These are phyloP conservation scores for Cassiopea xamachana DNA, from an alignment of 30 jellyfish, hydroid and myxozoan species.

Conservation along the genomic window DNA sequence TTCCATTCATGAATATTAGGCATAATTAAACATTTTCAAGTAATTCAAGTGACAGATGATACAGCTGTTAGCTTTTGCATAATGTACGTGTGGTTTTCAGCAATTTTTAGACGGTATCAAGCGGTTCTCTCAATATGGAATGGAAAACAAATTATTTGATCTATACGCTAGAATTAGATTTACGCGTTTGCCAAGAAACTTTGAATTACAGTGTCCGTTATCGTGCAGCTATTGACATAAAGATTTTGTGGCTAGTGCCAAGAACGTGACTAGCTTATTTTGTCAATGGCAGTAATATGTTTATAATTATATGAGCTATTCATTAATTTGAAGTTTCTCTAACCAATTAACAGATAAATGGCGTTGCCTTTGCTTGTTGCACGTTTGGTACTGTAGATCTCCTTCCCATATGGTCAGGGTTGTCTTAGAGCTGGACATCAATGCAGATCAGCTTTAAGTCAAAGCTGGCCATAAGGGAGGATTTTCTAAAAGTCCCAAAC, in stretches of 20 bases:
- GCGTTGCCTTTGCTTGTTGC: no score
- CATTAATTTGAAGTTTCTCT: neutral
- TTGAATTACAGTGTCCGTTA: neutral
- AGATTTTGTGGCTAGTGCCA: neutral
- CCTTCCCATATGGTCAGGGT: no score
- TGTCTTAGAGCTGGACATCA: no score
- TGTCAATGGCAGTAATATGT: neutral
- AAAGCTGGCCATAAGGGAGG: no score
- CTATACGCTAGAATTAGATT: neutral
- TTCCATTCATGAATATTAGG: no score
- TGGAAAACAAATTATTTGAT: neutral
- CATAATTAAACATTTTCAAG: no score
- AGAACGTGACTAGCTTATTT: neutral
- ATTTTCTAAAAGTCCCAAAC: no score
- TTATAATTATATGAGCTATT: neutral
- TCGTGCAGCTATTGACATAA: neutral
- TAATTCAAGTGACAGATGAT: neutral
- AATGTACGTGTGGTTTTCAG: neutral
- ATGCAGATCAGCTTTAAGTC: no score
- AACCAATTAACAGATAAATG: neutral
- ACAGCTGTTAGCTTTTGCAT: neutral
- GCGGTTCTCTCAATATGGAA: neutral
- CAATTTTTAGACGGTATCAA: neutral
- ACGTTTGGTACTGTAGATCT: no score
- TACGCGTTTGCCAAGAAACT: neutral